Base-by-base conservation (phyloP, 2,888 invertebrate species). In the Acanthococcus lagerstroemiae region DNA sequence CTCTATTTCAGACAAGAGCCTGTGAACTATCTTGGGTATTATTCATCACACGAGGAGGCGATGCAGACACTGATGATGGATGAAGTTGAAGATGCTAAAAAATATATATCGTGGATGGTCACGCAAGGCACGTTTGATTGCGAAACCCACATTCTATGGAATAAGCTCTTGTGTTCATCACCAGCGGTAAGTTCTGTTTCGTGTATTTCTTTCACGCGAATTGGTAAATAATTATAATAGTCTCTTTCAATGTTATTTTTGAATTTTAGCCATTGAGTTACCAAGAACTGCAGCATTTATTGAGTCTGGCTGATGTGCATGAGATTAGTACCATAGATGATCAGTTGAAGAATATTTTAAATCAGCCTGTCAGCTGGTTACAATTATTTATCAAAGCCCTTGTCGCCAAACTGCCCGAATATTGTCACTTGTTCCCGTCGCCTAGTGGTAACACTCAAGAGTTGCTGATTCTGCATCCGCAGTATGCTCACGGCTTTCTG, bases 91-190 rank as follows among this genome's bases (percentile, higher is more conserved):
- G 77, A 77, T 3, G 82, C 82, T 0, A 79, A 80, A 55, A 76
- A 76, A 52, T 80, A 81, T 70, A 83, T 87, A 44, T 76, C 76
- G 22, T 78, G 79, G 26, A 83, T 86, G 79, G 82, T 86, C 3
- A 78, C 81, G 12, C 80, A 80, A 71, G 86, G 86, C 19, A 82
- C 82, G 72, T 78, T 83, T 15, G 83, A 86, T 72, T 87, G 87
- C 73, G 77, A 85, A 56, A 82, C 85, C 44, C 85, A 86, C 74
- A 76, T 82, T n/a, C 76, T 87, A 4, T 87, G 87, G 87, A 82
- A 84, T 70, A 80, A 84, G 72, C 76, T 87, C 65, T 75, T 84
- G n/a, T 75, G 76, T 52, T 75, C 68, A 19, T 30, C 67, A 30
- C 63, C 70, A 9, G 22, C 46, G n/a, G 58, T 67, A 27, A 46